Evolutionary conservation across 1,140 invertebrate genomes (phyloP), one percentile per base, ranked within the genome.

Genomic region (Drosophila serrata): DNA sequence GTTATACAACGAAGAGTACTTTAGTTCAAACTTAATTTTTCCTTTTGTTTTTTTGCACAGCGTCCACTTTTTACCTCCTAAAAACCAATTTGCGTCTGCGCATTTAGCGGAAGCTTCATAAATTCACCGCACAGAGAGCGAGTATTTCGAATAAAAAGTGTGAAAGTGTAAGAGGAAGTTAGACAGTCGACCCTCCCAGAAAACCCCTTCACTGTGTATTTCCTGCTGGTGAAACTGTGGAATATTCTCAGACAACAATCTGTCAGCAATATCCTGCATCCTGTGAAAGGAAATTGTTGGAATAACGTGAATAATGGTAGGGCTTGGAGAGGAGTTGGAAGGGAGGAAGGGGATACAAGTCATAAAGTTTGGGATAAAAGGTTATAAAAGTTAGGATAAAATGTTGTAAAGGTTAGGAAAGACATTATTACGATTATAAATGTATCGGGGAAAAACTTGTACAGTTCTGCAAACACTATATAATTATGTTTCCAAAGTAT

Each of bases 231-330:
- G 62, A 24, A 67, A 53, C 51, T 73, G 43, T 68, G 53, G 42
- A 62, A 42, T 60, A 42, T 46, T 72, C 64, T 58, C 61, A 46
- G 42, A 62, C 79, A 65, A 72, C 68, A 82, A 82, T 82, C 80
- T 82, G 80, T 55, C 80, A 55, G 40, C 56, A 64, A 79, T 82
- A 82, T 82, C 80, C 80, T 82, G 80, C 73, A 79, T 74, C 67
- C 75, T 70, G 75, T 27, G 31, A 49, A 29, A 55, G 74, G 46
- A 77, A 76, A 68, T 64, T 37, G 46, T 56, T 8, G 58, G 60
- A 46, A 48, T 46, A 46, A 19, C 19, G 12, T 42, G 40, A 63
- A 61, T 63, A 63, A 63, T 63, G 45, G 24, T 24, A 24, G 24
- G 24, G 24, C 4, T 24, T 11, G 19, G 17, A 15, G 19, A 13